Base-by-base conservation (phyloP, 2,888 invertebrate genomes). In the Ferdinandea cuprea region DNA sequence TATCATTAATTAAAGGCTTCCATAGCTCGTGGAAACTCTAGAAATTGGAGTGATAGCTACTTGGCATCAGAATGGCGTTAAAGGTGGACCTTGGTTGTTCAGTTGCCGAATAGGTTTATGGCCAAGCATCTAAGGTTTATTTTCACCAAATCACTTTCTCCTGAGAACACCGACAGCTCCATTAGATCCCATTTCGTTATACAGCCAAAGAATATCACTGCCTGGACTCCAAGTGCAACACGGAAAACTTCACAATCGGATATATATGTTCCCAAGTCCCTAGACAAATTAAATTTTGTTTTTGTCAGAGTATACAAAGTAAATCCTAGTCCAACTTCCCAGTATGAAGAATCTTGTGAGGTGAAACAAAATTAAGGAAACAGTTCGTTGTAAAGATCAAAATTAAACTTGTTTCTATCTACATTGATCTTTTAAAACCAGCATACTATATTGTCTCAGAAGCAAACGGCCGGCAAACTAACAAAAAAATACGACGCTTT, bases 61-160 rank as follows among this genome's bases (percentile, higher is more conserved):
- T 85, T 5, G 78, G 74, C 0, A 68, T 85, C 7, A 9, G 72
- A 58, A 42, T 71, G 17, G 59, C 48, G 1, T 13, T 58, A 8
- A 69, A 59, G 13, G 59, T 48, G 5, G 69, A 69, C 25, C 30
- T 69, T 3, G 19, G 40, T 1, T 69, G 58, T 19, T 48, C 69
- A 30, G 37, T 40, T 7, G 59, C 69, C n/a, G 58, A 69, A 28
- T 48, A 74, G 19, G 69, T 79, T 3, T 85, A 79, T 15, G 84
- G 74, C 2, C 73, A 80, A n/a, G 15, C 59, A 3, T 13, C 73
- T 30, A 59, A 54, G 21, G 13, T 73, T 9, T 54, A 61, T 28
- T 52, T 52, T 71, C 8, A 44, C 32, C 4, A 25, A 25, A 25
- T 3, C 25, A 25, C 13, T 8, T 2, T 11, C 35, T 35, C n/a